phyloP scores from a whole-genome alignment of 2,797 vertebrate genomes.

The Molossus alvarezi region DNA sequence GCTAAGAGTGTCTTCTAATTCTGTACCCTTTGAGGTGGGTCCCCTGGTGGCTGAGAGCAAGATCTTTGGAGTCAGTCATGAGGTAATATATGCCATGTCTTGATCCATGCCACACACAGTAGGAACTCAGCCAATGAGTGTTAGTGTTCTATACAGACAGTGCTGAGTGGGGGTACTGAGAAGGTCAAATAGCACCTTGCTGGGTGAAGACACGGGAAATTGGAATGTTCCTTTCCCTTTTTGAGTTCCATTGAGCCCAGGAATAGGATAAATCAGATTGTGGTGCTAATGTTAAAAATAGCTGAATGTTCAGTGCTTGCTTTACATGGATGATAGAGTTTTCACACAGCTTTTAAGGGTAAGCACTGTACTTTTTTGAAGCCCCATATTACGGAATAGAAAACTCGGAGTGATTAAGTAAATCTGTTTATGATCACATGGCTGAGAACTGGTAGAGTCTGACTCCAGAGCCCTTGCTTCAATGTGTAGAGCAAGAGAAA shows the following conservation, averaged over 20 bases:
- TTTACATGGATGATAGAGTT: not conserved
- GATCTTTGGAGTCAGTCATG: not conserved
- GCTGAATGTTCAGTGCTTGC: not conserved
- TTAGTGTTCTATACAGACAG: not conserved
- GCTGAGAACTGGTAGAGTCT: not conserved
- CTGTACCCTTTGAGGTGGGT: not conserved
- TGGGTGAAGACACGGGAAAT: not conserved
- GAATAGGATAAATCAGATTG: not conserved
- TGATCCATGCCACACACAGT: no score
- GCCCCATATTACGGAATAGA: not conserved
- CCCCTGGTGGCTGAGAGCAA: not conserved
- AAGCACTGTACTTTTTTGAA: not conserved
- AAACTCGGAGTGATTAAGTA: not conserved
- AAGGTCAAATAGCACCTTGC: not conserved
- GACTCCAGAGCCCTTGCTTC: not conserved
- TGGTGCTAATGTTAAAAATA: constrained; percentile 10
- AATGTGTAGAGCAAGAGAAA: fast-evolving
- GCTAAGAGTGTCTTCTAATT: not conserved
- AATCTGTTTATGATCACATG: not conserved
- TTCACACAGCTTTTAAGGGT: not conserved
- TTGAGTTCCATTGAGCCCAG: not conserved
- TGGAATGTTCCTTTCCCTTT: not conserved
- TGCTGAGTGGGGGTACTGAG: not conserved
- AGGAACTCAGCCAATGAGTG: not conserved
- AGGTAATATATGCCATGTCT: fast-evolving